Percentiles rank a stretch among this genome's conserved stretches.
These are phyloP conservation scores for Brevimyrus niger DNA, from an alignment of 2,113 vertebrate species.

Conservation along the genomic window DNA sequence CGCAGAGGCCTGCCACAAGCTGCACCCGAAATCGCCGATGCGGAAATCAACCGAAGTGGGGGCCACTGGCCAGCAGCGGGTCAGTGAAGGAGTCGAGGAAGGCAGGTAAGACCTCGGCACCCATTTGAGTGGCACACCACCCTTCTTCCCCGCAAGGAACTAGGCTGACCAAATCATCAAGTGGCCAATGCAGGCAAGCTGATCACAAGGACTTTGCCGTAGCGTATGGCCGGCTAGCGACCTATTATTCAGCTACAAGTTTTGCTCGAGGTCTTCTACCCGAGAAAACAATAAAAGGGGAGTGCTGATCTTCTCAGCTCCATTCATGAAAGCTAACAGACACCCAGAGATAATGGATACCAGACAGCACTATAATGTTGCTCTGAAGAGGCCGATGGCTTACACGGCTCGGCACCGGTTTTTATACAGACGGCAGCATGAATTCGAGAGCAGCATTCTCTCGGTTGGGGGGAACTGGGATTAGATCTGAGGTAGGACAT, in stretches of 20 bases:
- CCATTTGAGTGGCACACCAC: background rate
- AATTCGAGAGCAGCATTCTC: background rate
- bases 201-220: conserved; percentile 22
- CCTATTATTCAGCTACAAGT: conserved; percentile 15
- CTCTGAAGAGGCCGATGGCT: conserved; percentile 25
- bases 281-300: conserved; percentile 36
- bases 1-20: background rate
- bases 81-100: background rate
- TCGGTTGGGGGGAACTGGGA: background rate
- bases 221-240: conserved; percentile 15
- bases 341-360: conserved; percentile 24
- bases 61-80: background rate
- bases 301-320: conserved; percentile 26
- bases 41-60: too few relatives aligned
- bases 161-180: conserved; percentile 22
- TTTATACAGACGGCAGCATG: conserved; percentile 24
- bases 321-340: conserved; percentile 23
- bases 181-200: conserved; percentile 24
- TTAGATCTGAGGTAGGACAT: background rate
- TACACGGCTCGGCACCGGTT: background rate
- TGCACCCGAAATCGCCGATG: background rate
- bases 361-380: conserved; percentile 31
- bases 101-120: background rate
- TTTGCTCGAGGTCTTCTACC: conserved; percentile 32
- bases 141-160: background rate